Evolutionary conservation across 2,797 vertebrate genomes (phyloP), one percentile per base, ranked within the genome.

Genomic region (Tauraco hartlaubi): DNA sequence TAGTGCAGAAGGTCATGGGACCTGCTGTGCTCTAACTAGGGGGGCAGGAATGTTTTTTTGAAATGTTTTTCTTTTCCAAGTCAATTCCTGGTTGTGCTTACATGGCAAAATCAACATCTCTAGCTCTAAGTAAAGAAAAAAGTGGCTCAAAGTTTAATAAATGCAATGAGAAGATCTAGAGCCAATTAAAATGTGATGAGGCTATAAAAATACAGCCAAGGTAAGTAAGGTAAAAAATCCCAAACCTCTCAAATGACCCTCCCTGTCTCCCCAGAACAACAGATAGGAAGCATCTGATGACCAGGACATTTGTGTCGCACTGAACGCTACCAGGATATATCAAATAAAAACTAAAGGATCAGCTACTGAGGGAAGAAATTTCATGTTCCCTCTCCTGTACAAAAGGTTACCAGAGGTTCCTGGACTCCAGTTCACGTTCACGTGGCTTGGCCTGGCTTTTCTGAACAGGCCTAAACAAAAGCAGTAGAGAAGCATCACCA

Each of bases 201-300:
- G 74, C 83, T 93, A 72, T 56, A 84, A 82, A 94, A 89, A 89
- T 79, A 85, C 14, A 94, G 59, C 49, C 63, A 71, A 63, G 39
- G 43, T 62, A 77, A 87, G 59, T 39, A 18, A 69, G 49, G 63
- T 80, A 43, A 77, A 89, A 94, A 41, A 6, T 11, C 48, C n/a
- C 77, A 56, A 22, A 55, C 8, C 18, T 90, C 41, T 54, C 33
- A 21, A 58, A 63, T 37, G 46, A 62, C 39, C 43, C 7, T 72
- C 28, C 28, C 43, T 58, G 35, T 44, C 11, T 29, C 41, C 61
- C 12, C 6, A 13, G 19, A 81, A 49, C 28, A 58, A 84, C 69
- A 92, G 82, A 85, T 79, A 92, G 87, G 66, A 84, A 82, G 52
- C 75, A 88, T 81, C 67, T 39, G 44, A 54, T 22, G 69, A 64